These are phyloP conservation scores for Bombus ignitus DNA, from an alignment of 1,140 invertebrate species.

Conservation along the genomic window DNA sequence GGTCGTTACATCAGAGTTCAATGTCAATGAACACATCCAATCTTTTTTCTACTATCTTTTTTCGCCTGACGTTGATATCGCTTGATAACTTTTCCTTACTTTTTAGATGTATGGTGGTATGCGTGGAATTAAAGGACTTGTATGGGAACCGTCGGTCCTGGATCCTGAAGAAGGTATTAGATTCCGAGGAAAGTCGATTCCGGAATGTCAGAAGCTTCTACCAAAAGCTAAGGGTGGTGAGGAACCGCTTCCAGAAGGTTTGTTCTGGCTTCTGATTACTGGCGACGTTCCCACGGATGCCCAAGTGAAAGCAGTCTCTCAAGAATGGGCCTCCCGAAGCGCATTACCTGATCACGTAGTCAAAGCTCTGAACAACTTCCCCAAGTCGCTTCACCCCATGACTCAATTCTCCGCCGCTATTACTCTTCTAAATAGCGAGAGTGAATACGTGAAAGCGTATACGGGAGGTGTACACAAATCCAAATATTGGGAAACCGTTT, in stretches of 20 bases:
- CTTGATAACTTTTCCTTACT: not conserved
- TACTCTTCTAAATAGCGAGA: constrained; percentile 96
- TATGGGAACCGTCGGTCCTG: constrained; percentile 97
- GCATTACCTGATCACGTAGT: constrained; percentile 96
- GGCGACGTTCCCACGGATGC: constrained; percentile 94
- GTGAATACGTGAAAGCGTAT: constrained; percentile 97
- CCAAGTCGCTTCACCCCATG: constrained; percentile 97
- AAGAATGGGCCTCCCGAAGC: constrained; percentile 95
- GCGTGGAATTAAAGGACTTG: constrained; percentile 97
- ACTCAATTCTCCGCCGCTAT: constrained; percentile 97
- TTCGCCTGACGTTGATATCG: not conserved
- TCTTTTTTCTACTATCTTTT: not conserved
- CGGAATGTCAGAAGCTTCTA: constrained; percentile 95
- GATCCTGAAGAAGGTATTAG: constrained; percentile 98
- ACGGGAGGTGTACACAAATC: constrained; percentile 91
- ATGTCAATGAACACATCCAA: not conserved
- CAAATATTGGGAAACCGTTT: constrained; percentile 95
- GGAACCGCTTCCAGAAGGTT: constrained; percentile 96
- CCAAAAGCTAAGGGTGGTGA: constrained; percentile 93
- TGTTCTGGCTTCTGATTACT: constrained; percentile 97
- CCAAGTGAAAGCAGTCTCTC: constrained; percentile 92
- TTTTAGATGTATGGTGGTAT: constrained; percentile 98
- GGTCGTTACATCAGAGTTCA: constrained; percentile 3
- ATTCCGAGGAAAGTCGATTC: constrained; percentile 97
- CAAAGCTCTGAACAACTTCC: constrained; percentile 97